Conservation (phyloP, 2,888 invertebrate species). For the Eucriotettix oculatus region DNA sequence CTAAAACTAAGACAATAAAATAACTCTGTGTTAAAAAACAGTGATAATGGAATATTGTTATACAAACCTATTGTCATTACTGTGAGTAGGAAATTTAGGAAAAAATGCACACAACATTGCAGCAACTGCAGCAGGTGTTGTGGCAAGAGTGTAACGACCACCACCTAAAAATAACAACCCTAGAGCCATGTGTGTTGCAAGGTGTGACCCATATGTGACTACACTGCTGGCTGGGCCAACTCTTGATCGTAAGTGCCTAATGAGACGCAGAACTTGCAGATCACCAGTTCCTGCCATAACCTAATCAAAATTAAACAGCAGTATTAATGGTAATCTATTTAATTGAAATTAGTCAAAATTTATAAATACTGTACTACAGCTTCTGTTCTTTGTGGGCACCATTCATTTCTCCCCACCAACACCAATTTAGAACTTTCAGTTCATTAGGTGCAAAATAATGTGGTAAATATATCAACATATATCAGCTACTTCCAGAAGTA, state of each 20-base stretch:
- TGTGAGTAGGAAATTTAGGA: slow-evolving; percentile 92
- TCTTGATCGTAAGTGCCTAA: slow-evolving; percentile 67
- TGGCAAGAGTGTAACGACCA: slow-evolving; percentile 70
- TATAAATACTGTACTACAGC: no score
- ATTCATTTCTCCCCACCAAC: no score
- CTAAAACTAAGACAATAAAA: no score
- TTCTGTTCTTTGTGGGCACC: no score
- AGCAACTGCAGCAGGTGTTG: slow-evolving; percentile 71
- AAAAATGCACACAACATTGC: slow-evolving; percentile 86
- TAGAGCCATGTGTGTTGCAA: slow-evolving; percentile 89
- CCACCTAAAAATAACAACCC: slow-evolving; percentile 90
- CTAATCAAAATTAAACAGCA: slow-evolving; percentile 21
- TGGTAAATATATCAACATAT: no score
- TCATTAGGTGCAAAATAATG: no score
- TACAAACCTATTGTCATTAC: slow-evolving; percentile 78
- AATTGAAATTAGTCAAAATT: no score
- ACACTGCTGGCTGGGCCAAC: slow-evolving; percentile 54
- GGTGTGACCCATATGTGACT: slow-evolving; percentile 78
- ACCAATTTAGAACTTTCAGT: no score
- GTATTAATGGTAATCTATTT: no score
- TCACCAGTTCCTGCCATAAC: slow-evolving; percentile 94
- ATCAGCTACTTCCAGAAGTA: no score
- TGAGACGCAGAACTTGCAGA: slow-evolving; percentile 59
- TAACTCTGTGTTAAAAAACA: no score
- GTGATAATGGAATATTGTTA: not conserved